Conservation (phyloP, 2,113 vertebrate species). For the Cochlearius cochlearius region DNA sequence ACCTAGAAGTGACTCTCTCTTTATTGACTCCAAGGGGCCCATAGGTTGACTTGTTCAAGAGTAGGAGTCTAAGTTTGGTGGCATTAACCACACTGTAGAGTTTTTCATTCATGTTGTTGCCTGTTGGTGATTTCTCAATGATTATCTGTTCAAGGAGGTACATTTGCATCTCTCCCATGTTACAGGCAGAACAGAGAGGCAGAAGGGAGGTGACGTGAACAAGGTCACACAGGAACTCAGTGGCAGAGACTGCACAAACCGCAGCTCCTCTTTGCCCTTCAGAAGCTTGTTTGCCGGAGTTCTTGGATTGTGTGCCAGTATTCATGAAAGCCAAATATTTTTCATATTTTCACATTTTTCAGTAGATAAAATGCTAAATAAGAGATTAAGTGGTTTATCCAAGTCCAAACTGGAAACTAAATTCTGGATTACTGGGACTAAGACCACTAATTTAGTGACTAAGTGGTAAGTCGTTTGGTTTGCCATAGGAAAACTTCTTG, state of each 20-base stretch:
- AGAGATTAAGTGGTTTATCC: not conserved
- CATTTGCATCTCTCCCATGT: not conserved
- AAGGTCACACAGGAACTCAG: not conserved
- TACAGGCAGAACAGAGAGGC: not conserved
- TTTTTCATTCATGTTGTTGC: not conserved
- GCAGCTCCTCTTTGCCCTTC: not conserved
- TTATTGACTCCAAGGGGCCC: not conserved
- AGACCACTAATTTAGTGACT: not conserved
- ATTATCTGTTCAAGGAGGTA: not conserved
- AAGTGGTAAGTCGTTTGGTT: not conserved
- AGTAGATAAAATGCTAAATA: not conserved
- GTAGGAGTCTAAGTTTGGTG: not conserved
- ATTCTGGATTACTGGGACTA: not conserved
- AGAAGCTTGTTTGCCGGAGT: not conserved
- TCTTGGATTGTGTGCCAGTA: not conserved
- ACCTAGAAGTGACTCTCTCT: not conserved
- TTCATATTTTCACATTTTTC: not conserved
- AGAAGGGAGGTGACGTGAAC: not conserved
- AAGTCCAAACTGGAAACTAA: not conserved
- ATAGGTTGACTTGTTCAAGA: not conserved
- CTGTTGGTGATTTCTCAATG: not conserved
- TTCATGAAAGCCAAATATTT: not conserved
- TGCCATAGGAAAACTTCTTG: not conserved
- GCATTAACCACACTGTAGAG: not conserved
- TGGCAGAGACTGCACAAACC: not conserved